phyloP scores from a whole-genome alignment of 2,797 vertebrate species.

The Leontocebus nigricollis region DNA sequence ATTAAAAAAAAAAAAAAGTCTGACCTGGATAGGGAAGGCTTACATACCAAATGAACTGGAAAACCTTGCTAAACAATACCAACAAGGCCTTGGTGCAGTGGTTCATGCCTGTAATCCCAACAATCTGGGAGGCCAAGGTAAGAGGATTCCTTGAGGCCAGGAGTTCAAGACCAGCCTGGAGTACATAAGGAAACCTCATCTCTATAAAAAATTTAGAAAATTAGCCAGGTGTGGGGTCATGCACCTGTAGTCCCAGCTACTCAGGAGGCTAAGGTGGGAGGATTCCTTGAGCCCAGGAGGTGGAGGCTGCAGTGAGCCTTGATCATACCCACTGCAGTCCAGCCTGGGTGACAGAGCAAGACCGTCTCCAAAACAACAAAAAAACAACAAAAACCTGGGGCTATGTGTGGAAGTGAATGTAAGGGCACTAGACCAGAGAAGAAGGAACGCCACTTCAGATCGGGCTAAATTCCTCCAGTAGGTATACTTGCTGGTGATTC shows the following conservation, averaged over 20 bases:
- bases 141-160: background rate
- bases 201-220: background rate
- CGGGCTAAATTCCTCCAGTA: accelerated
- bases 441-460: background rate
- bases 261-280: background rate
- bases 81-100: background rate
- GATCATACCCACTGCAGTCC: background rate
- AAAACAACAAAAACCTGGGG: background rate
- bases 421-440: background rate
- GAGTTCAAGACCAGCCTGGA: background rate
- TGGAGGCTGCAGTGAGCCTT: background rate
- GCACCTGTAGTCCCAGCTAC: background rate
- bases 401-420: background rate
- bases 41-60: background rate
- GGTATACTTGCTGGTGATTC: background rate
- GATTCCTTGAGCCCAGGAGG: background rate
- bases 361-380: background rate
- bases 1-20: background rate
- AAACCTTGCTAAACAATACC: background rate
- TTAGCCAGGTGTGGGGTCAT: background rate
- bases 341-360: background rate
- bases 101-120: background rate
- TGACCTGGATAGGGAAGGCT: background rate
- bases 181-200: background rate
- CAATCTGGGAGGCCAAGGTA: background rate